These are phyloP conservation scores for Wiebesia pumilae DNA, from an alignment of 1,140 invertebrate species.

Conservation along the genomic window DNA sequence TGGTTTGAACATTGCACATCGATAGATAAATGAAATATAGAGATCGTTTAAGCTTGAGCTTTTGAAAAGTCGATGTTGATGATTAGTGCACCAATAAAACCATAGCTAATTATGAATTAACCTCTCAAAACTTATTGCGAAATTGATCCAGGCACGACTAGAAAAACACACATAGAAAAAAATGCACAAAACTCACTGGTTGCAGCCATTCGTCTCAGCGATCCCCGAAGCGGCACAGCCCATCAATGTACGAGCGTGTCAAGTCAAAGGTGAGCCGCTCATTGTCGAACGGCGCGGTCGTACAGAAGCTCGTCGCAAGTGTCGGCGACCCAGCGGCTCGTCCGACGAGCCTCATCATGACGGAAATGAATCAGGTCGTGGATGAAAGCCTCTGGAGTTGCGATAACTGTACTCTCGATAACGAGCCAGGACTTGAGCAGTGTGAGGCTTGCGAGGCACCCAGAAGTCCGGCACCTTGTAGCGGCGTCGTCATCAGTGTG, in stretches of 20 bases:
- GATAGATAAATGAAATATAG: too few species aligned
- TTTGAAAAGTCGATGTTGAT: too few species aligned
- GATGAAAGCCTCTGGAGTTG: constrained; percentile 77
- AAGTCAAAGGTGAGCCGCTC: constrained; percentile 77
- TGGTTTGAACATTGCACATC: too few species aligned
- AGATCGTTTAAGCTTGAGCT: too few species aligned
- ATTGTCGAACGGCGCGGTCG: constrained; percentile 75
- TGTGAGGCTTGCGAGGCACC: constrained; percentile 82
- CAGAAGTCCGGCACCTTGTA: constrained; percentile 73
- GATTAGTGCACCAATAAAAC: too few species aligned
- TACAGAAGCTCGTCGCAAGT: constrained; percentile 61
- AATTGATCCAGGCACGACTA: too few species aligned
- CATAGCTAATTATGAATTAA: too few species aligned
- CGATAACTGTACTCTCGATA: constrained; percentile 78
- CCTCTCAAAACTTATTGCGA: too few species aligned
- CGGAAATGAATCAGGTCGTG: constrained; percentile 61
- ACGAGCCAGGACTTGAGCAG: constrained; percentile 72
- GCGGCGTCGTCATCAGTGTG: constrained; percentile 75
- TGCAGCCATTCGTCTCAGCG: constrained; percentile 62
- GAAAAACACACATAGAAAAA: too few species aligned
- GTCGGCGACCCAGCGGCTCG: constrained; percentile 61
- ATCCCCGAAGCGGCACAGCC: constrained; percentile 76
- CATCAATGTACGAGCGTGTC: constrained; percentile 78
- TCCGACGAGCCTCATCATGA: constrained; percentile 69
- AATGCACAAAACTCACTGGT: not conserved